These are phyloP conservation scores for Burhinus oedicnemus DNA, from an alignment of 2,113 vertebrate species.

Conservation along the genomic window DNA sequence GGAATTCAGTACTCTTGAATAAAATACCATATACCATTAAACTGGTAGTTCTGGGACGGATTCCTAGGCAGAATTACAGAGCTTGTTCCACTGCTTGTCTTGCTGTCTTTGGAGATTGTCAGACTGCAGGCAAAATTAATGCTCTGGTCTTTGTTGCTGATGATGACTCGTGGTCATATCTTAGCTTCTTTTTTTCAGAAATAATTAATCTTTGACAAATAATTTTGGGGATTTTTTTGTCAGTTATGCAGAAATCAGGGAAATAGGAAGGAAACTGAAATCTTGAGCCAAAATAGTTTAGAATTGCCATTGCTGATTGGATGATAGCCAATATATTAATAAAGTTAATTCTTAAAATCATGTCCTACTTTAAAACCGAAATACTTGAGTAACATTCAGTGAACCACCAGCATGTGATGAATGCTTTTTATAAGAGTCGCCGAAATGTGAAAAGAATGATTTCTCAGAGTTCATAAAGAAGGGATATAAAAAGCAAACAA, in stretches of 20 bases:
- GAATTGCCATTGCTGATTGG: not conserved
- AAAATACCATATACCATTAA: not conserved
- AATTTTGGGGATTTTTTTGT: not conserved
- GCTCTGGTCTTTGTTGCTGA: not conserved
- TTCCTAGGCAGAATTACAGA: not conserved
- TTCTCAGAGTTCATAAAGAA: constrained; percentile 26
- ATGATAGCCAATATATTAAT: not conserved
- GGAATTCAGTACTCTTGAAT: not conserved
- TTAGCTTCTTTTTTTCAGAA: not conserved
- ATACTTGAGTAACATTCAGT: not conserved
- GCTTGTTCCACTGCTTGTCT: not conserved
- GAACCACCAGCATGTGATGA: not conserved
- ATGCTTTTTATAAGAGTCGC: not conserved
- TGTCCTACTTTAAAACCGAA: not conserved
- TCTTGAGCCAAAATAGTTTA: not conserved
- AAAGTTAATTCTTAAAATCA: not conserved
- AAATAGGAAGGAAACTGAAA: not conserved
- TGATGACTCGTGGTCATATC: not conserved
- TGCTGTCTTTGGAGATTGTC: not conserved
- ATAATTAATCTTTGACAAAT: not conserved
- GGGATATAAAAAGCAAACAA: constrained; percentile 18
- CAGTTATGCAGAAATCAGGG: not conserved
- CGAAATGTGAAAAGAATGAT: not conserved
- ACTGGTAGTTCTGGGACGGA: not conserved
- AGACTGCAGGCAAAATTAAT: not conserved